Percentiles rank a stretch among this genome's conserved stretches.
phyloP scores from a whole-genome alignment of 2,113 vertebrate species.

The Tretioscincus oriximinensis region DNA sequence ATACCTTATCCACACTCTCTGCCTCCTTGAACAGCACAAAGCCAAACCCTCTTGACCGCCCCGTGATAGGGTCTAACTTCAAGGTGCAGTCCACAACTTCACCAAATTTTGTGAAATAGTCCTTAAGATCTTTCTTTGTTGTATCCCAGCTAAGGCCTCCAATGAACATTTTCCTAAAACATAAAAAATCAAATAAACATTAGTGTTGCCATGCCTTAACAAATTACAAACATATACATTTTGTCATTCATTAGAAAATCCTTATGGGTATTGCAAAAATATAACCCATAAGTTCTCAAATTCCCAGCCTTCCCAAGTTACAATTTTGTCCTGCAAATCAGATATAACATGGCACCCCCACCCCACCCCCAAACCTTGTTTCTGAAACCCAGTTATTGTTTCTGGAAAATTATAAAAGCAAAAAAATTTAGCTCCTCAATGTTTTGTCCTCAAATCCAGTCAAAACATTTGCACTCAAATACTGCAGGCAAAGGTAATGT shows the following conservation, averaged over 20 bases:
- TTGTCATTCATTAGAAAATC: background rate
- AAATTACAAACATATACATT: background rate
- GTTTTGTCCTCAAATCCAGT: no score
- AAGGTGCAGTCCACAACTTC: conserved; percentile 98
- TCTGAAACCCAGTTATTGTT: no score
- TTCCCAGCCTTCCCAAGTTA: background rate
- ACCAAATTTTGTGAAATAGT: conserved; percentile 97
- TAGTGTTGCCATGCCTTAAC: conserved; percentile 37
- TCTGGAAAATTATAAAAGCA: no score
- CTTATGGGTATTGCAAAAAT: background rate
- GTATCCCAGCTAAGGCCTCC: conserved; percentile 99
- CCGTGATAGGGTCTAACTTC: conserved; percentile 97
- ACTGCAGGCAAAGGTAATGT: no score
- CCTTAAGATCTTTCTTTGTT: conserved; percentile 98
- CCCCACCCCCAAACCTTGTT: no score
- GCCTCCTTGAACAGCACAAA: conserved; percentile 97
- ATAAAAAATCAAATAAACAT: conserved; percentile 51
- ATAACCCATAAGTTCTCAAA: background rate
- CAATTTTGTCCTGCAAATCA: background rate
- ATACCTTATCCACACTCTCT: conserved; percentile 95
- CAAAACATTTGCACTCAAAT: no score
- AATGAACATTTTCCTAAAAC: conserved; percentile 96
- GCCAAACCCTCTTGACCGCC: conserved; percentile 94
- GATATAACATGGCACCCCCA: no score
- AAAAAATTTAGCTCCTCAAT: no score